phyloP scores from a whole-genome alignment of 2,113 vertebrate genomes.

The Orthonyx spaldingii region DNA sequence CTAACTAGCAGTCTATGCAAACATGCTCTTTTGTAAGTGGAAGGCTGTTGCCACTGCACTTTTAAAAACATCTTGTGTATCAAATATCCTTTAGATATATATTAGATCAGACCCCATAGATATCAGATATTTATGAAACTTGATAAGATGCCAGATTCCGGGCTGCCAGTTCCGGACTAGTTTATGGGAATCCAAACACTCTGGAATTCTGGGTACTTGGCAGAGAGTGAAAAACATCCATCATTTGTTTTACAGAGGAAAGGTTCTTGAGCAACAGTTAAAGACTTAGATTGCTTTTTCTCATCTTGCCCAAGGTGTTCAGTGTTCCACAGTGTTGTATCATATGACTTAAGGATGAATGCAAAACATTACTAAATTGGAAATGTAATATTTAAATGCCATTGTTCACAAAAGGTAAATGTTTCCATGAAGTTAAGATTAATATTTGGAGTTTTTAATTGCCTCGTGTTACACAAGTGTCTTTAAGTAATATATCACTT shows the following conservation, averaged over 20 bases:
- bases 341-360: not conserved
- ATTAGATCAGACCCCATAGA: not conserved
- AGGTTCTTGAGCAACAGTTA: not conserved
- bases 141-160: not conserved
- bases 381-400: not conserved
- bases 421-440: not conserved
- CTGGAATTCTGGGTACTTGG: not conserved
- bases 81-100: not conserved
- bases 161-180: not conserved
- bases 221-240: not conserved
- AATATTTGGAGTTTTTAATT: not conserved
- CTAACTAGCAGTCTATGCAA: not conserved
- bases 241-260: not conserved
- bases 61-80: not conserved
- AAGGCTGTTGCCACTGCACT: not conserved
- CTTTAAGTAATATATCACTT: not conserved
- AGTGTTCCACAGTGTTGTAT: not conserved
- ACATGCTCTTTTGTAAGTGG: not conserved
- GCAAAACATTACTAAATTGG: not conserved
- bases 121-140: not conserved
- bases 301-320: rapidly evolving
- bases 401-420: not conserved
- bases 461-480: not conserved
- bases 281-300: not conserved
- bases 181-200: not conserved